Base-by-base conservation (phyloP, 2,113 vertebrate species). In the Elephas maximus region DNA sequence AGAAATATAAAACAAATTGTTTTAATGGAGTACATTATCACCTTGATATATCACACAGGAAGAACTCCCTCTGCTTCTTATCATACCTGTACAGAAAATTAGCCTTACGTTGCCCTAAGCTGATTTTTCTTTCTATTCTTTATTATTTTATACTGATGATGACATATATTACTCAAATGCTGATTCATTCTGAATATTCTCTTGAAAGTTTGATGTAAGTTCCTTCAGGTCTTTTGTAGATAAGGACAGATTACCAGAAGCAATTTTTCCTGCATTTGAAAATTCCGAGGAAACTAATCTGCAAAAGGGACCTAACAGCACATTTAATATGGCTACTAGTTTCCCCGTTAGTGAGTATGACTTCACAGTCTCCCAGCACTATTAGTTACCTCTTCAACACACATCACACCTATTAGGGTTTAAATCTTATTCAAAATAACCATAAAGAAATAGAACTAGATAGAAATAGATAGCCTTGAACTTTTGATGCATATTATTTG, bases 1-100 rank as follows among this genome's bases (percentile, higher is more conserved):
- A 98, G 98, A 97, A 98, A 93, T 98, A 98, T 97, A 98, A 98
- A 98, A 98, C 98, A 97, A 98, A 98, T 98, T 98, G 97, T 98
- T 95, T 94, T 98, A 98, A 98, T 98, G 93, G 98, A 94, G 80
- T 89, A 97, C 96, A 98, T 98, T 97, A 98, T 98, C 98, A 98
- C 98, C 98, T 98, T 98, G 98, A 91, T 97, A 92, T 97, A 96
- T 95, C 97, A 96, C 82, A 83, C 81, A 96, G 93, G 88, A 97
- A 97, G 92, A 93, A 85, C 63, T 84, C 73, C 30, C 81, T 87
- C 73, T 76, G 9, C 73, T 69, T 95, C 86, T 97, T 98, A 80
- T 95, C 69, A 91, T 60, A 15, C 53, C 26, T 88, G 48, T 24
- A 84, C 10, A 93, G 57, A 98, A 97, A 97, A 98, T 96, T 45